phyloP scores from a whole-genome alignment of 2,888 invertebrate species.

The Ypsolopha scabrella region DNA sequence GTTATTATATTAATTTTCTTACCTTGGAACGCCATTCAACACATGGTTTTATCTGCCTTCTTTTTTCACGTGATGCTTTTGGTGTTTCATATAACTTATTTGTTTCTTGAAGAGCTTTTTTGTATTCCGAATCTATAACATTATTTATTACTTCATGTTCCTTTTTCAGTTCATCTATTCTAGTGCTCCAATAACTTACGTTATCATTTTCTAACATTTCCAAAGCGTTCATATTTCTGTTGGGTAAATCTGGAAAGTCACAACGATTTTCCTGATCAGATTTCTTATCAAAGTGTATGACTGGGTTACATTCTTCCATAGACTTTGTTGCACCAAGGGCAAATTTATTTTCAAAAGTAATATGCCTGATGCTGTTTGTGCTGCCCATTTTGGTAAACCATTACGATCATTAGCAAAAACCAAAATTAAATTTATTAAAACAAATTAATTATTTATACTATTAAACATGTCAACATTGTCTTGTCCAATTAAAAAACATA shows the following conservation, averaged over 20 bases:
- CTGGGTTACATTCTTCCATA: conserved; percentile 19
- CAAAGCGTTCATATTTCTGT: neutral
- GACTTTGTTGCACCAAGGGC: conserved; percentile 36
- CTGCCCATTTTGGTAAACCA: conserved; percentile 33
- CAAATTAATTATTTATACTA: too few relatives aligned
- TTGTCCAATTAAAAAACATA: too few relatives aligned
- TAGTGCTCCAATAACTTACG: conserved; percentile 45
- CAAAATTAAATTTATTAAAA: too few relatives aligned
- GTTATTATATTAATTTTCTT: conserved; percentile 4
- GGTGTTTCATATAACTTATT: conserved; percentile 30
- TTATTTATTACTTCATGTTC: conserved; percentile 53
- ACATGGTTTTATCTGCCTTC: conserved; percentile 48
- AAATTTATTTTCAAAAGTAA: conserved; percentile 54
- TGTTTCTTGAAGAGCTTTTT: conserved; percentile 40
- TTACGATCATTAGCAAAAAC: too few relatives aligned
- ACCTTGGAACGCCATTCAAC: conserved; percentile 49
- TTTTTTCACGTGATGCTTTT: conserved; percentile 31
- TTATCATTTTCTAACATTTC: conserved; percentile 22
- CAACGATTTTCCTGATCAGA: too few relatives aligned
- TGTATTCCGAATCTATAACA: conserved; percentile 51
- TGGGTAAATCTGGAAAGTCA: neutral
- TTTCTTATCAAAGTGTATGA: neutral
- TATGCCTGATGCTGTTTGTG: conserved; percentile 39
- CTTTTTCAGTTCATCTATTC: conserved; percentile 47
- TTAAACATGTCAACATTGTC: too few relatives aligned